A percentile compares a stretch with the other conserved stretches of the same genome.
Conservation (phyloP, 2,797 vertebrate species). For the Ibycter americanus region DNA sequence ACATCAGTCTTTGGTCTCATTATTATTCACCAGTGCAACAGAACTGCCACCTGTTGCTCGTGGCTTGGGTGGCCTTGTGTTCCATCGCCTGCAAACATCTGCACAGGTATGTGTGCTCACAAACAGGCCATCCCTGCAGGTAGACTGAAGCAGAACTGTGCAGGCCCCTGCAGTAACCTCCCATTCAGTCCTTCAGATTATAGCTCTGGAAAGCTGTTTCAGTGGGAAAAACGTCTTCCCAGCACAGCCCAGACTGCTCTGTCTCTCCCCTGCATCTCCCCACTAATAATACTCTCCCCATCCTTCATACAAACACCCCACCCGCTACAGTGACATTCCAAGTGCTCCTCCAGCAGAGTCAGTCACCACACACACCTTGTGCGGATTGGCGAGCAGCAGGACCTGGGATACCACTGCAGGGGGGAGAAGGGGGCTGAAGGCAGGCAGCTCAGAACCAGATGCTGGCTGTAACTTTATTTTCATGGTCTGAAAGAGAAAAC, state of each 20-base stretch:
- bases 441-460: slow-evolving; percentile 79
- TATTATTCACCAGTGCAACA: not conserved
- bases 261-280: not conserved
- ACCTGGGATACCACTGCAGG: slow-evolving; percentile 85
- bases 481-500: slow-evolving; percentile 77
- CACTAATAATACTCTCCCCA: not conserved
- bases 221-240: not conserved
- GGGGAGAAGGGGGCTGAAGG: slow-evolving; percentile 85
- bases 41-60: not conserved
- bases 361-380: slow-evolving; percentile 67
- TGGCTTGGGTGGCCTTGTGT: not conserved
- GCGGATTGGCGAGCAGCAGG: slow-evolving; percentile 85
- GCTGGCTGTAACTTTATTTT: slow-evolving; percentile 86
- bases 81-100: not conserved
- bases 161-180: not conserved
- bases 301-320: not conserved
- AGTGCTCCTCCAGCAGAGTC: not conserved
- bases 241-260: not conserved
- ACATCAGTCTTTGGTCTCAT: fast-evolving
- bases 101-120: too few species aligned
- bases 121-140: not conserved
- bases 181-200: not conserved
- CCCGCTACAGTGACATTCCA: fast-evolving
- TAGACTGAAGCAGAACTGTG: not conserved
- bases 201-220: not conserved